Base-by-base conservation (phyloP, 2,113 vertebrate genomes). In the Ceyx melanurus region DNA sequence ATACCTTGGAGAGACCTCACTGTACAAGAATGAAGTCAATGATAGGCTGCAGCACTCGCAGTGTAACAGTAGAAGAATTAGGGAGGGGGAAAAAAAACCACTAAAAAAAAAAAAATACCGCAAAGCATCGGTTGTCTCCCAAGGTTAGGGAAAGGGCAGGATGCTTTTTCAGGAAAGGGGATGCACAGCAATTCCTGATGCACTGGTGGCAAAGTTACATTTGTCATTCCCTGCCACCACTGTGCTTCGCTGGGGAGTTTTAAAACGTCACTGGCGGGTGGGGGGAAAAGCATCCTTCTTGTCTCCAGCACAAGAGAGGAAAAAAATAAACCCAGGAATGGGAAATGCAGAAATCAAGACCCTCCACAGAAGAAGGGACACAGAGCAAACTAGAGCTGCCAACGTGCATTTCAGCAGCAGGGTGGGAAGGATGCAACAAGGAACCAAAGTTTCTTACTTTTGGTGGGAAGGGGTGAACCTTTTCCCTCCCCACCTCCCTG, bases 71-170 rank as follows among this genome's bases (percentile, higher is more conserved):
- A 70, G 79, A 72, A 88, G 84, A 88, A 76, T 29, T 74, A 9
- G 60, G 1, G 8, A 2, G 5, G 70, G 23, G 8, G 2, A 0
- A 0, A 2, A 15, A 62, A 26, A 2, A 19, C 28, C 22, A 50
- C 13, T 12, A n/a, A 51, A 29, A 54, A 28, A 53, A 51, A 54
- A 13, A 56, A n/a, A n/a, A 54, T 46, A 57, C 80, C 10, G 67
- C 73, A 77, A 79, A 88, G 67, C 81, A 80, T 75, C 90, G 35
- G 56, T 65, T 61, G 78, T 74, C 74, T 28, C 90, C 90, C 92
- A 94, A 93, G 87, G 78, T 92, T 90, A 82, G 71, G 90, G 76
- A 95, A 96, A 96, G 93, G 92, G 89, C 94, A 90, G 88, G 94
- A 92, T 74, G 78, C 53, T 66, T 88, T 57, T 79, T 91, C 78